A percentile compares a stretch with the other conserved stretches of the same genome.
phyloP scores from a whole-genome alignment of 1,140 invertebrate species.

The Amyelois transitella region DNA sequence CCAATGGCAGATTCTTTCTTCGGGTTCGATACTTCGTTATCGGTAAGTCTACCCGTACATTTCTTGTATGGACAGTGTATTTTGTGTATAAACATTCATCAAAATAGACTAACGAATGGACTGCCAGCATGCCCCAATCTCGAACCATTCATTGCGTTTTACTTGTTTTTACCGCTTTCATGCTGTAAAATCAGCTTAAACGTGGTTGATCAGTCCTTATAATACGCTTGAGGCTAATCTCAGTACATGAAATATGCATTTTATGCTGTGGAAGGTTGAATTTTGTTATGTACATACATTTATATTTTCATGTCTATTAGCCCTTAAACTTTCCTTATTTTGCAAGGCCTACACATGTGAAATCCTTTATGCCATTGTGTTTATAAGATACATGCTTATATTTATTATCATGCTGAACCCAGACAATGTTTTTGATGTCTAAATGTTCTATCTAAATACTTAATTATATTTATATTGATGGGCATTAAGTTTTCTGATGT shows the following conservation, averaged over 20 bases:
- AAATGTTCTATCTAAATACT: too few species aligned
- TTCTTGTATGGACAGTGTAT: conserved; percentile 23
- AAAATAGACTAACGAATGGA: conserved; percentile 1
- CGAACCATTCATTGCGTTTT: background rate
- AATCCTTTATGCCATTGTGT: too few species aligned
- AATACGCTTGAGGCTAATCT: background rate
- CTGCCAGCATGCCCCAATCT: conserved; percentile 21
- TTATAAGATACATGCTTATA: too few species aligned
- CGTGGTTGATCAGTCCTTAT: background rate
- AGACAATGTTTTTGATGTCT: too few species aligned
- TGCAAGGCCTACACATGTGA: too few species aligned
- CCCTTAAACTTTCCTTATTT: too few species aligned
- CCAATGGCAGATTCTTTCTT: conserved; percentile 90
- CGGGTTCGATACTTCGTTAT: conserved; percentile 83
- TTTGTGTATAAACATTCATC: conserved; percentile 10
- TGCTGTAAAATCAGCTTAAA: background rate
- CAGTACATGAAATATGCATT: background rate
- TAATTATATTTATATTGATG: too few species aligned
- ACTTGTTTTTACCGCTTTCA: background rate
- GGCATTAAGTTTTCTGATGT: too few species aligned
- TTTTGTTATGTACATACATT: too few species aligned
- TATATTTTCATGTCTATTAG: too few species aligned
- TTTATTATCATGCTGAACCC: too few species aligned
- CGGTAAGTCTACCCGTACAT: conserved; percentile 74
- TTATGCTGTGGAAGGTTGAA: background rate